Evolutionary conservation across 2,113 vertebrate species (phyloP).

Genomic region (Dryoscopus gambensis): DNA sequence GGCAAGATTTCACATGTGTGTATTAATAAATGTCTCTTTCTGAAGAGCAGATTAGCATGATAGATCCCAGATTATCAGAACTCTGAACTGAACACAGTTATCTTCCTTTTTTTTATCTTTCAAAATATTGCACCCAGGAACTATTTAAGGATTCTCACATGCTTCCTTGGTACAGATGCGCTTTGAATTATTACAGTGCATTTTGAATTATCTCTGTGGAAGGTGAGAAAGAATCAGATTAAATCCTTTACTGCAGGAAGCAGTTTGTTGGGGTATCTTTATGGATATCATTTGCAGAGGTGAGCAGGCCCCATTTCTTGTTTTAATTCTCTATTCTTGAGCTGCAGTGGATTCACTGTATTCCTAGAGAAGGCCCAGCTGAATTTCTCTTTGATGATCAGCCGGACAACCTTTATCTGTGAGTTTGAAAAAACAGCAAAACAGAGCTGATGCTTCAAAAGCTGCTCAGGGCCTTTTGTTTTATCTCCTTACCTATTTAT

Average conservation of each 20-base stretch:
- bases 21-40: not conserved
- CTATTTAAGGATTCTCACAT: not conserved
- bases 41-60: not conserved
- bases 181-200: not conserved
- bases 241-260: not conserved
- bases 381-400: not conserved
- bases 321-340: not conserved
- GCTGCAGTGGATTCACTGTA: not conserved
- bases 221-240: not conserved
- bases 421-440: not conserved
- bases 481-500: not conserved
- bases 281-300: not conserved
- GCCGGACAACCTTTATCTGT: not conserved
- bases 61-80: not conserved
- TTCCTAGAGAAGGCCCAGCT: not conserved
- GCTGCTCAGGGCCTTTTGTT: not conserved
- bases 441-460: not conserved
- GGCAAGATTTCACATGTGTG: not conserved
- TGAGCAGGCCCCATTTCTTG: not conserved
- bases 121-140: not conserved
- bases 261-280: not conserved
- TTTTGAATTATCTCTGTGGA: not conserved
- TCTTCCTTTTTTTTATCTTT: not conserved
- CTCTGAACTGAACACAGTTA: not conserved
- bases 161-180: not conserved